Base-by-base conservation (phyloP, 2,888 invertebrate species). In the Zonitis immaculata region DNA sequence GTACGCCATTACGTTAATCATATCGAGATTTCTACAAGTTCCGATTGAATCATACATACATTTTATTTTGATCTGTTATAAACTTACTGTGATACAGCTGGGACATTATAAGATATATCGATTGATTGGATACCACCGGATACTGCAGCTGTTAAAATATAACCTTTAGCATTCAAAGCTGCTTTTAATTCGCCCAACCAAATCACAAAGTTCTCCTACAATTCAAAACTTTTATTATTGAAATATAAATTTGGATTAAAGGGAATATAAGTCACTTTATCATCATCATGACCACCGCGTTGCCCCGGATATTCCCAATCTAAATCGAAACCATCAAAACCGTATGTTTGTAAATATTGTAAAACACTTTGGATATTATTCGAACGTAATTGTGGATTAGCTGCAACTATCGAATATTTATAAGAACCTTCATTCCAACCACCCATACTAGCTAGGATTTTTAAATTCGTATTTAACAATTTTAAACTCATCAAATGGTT, bases 281-380 rank as follows among this genome's bases (percentile, higher is more conserved):
- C 75, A 4, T 44, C 56, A 3, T 60, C 11, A 9, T 59, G 75
- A 20, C 81, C 75, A 54, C 83, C 83, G 27, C 84, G 73, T 43
- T 81, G 79, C 44, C 76, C 80, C 0, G 87, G 87, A 61, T 86
- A 87, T 64, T 87, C 86, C 88, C 88, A 89, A 67, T 88, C 87
- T 0, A 88, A 44, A 64, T 89, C 88, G 0, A 88, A 74, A 1
- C 88, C 88, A 64, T 89, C 85, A 57, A 89, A 89, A 0, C 77
- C 77, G 63, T 86, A 75, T 3, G 76, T 74, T 32, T 73, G 65
- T 0, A 87, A 61, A 66, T 86, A 82, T 12, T 52, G 44, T 16
- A 68, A 47, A 14, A 81, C 80, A 49, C 81, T 83, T 3, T 77
- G 64, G 16, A 86, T 79, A 62, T 89, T 86, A 42, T 67, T 73